Conservation (phyloP, 1,140 invertebrate species). For the Cryptotermes secundus region DNA sequence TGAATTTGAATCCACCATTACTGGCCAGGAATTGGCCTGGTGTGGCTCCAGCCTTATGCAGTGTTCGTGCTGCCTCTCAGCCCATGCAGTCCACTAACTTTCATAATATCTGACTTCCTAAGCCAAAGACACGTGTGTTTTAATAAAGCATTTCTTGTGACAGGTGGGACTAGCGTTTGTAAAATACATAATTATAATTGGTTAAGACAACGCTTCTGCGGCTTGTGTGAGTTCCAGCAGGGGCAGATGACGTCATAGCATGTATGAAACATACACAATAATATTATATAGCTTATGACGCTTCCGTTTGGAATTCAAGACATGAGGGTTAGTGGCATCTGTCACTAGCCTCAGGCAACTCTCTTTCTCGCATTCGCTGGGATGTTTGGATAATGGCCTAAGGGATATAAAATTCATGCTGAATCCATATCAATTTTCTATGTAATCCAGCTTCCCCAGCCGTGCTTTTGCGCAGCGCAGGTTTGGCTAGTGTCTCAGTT, state of each 20-base stretch:
- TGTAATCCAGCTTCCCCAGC: no score
- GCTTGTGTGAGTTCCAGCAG: not conserved
- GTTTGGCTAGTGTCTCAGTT: no score
- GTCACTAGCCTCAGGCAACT: no score
- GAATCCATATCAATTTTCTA: no score
- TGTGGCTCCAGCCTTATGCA: not conserved
- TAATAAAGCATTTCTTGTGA: conserved; percentile 17
- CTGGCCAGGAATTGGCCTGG: no score
- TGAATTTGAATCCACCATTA: no score
- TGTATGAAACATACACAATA: not conserved
- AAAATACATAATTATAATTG: conserved; percentile 16
- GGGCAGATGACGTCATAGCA: not conserved
- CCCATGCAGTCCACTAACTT: not conserved
- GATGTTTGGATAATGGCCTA: no score
- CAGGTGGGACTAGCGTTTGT: conserved; percentile 4
- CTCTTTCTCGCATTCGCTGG: no score
- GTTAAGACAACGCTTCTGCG: conserved; percentile 10
- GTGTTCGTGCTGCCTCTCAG: not conserved
- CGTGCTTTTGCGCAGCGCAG: no score
- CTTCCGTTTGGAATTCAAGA: not conserved
- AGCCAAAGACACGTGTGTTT: conserved; percentile 13
- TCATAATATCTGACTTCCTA: conserved; percentile 17
- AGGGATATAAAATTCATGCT: no score
- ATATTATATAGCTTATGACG: not conserved
- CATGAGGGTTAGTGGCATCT: not conserved